These are phyloP conservation scores for Pipistrellus pipistrellus DNA, from an alignment of 2,797 vertebrate species.

Conservation along the genomic window DNA sequence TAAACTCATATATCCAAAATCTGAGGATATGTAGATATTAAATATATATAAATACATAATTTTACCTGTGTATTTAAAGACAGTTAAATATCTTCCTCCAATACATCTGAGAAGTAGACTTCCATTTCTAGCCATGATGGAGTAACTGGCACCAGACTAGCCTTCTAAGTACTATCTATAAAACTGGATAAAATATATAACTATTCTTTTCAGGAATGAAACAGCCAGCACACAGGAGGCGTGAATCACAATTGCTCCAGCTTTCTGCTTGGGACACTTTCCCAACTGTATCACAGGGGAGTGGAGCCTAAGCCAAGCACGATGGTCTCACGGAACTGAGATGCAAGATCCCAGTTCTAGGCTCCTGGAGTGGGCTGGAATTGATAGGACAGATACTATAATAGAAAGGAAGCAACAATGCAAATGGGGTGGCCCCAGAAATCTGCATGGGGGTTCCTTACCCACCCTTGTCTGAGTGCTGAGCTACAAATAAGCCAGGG, in stretches of 20 bases:
- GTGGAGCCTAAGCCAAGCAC: background rate
- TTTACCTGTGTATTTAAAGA: slow-evolving; percentile 23
- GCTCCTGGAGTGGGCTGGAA: background rate
- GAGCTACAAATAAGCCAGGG: background rate
- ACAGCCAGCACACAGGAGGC: background rate
- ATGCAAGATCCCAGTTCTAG: background rate
- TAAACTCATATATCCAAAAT: slow-evolving; percentile 29
- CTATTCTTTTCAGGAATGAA: background rate
- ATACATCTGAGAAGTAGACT: background rate
- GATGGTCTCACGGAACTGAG: background rate
- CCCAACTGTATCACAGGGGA: background rate
- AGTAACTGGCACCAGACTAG: background rate
- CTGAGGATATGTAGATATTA: slow-evolving; percentile 4
- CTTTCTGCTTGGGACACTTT: background rate
- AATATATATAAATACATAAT: background rate
- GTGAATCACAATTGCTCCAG: background rate
- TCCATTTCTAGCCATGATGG: background rate
- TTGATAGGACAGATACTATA: background rate
- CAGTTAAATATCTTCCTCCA: slow-evolving; percentile 8
- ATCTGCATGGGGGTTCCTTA: background rate
- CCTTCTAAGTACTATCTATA: background rate
- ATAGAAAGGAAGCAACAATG: background rate
- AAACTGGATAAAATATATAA: background rate
- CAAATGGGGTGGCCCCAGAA: background rate
- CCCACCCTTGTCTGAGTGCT: background rate